Evolutionary conservation across 1,140 invertebrate species (phyloP), one percentile per base, ranked within the genome.

Genomic region (Nebria ingens): DNA sequence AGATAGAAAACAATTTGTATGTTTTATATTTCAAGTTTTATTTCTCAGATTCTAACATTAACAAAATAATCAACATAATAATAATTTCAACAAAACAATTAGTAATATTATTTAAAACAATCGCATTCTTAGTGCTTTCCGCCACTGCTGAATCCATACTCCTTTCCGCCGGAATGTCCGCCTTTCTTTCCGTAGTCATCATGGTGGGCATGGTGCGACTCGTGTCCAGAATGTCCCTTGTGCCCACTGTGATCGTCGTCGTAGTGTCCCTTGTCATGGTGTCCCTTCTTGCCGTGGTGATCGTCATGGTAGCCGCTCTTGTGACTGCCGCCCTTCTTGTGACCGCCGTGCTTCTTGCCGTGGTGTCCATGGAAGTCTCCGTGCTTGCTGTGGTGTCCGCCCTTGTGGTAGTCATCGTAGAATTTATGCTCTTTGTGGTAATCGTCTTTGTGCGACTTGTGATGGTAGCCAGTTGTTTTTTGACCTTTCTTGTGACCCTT

Each of bases 401-500:
- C 84, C 58, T 86, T 87, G 65, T 89, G 83, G 67, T 78, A 80
- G 66, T 90, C 86, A 54, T 89, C 86, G 65, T 89, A 89, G 70
- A 87, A 89, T 61, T 88, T 87, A 65, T 89, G 87, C 61, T 90
- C 84, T 68, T 87, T 89, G 60, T 88, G 84, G 63, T 82, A 87
- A 68, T 89, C 87, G 63, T 91, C 86, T 65, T 87, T 88, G 66
- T 88, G 85, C 4, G 84, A 82, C 62, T 84, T 86, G 65, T 89
- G 83, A 61, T 89, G 85, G 64, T 84, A 88, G 0, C 86, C 86
- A 50, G 80, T 85, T 1, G 84, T 85, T 64, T 83, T 83, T 49
- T 82, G 80, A 17, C 82, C 82, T 60, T 83, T 86, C 59, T 85
- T 87, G 69, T 89, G 85, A 0, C 86, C 87, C 55, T 89, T 88